Evolutionary conservation across 1,140 invertebrate species (phyloP), one percentile per base, ranked within the genome.

Genomic region (Lucilia sericata): DNA sequence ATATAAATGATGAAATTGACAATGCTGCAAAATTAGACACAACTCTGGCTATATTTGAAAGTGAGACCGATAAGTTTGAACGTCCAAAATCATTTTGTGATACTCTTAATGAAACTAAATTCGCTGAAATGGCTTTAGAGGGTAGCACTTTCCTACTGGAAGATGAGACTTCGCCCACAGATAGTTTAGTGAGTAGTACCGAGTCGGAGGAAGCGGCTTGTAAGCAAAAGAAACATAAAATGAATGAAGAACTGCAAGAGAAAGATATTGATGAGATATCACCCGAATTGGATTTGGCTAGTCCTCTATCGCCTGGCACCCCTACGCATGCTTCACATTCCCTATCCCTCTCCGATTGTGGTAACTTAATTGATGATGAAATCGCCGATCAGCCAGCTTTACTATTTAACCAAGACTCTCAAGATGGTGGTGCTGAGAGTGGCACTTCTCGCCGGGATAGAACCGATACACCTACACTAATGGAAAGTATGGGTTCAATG

Each of bases 341-440:
- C 0, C 89, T 96, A 2, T 95, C 95, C 0, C 93, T 96, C 83
- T 94, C 93, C 7, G 93, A 94, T 84, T 94, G 94, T 75, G 94
- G 95, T 65, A 92, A 95, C 83, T 94, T 96, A 70, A 96, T 96
- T 85, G 97, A 98, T 88, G 97, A 98, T 87, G 97, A 98, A 91
- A 97, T 97, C 76, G 96, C 96, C 13, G 97, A 98, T 91, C 97
- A 98, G 88, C 97, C 97, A 12, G 96, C 94, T 0, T 91, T 98
- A 80, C 93, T 96, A 2, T 96, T 97, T 88, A 93, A 95, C 88
- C 89, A 87, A 17, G 89, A 91, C 74, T 86, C 88, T 2, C 87
- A 86, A 19, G 88, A 89, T 36, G 75, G 82, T 55, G 70, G 70
- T 0, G 82, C 25, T 8, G 84, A 85, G 19, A 85, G 84, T 42